Conservation (phyloP, 2,888 invertebrate genomes). For the Diploptera punctata region DNA sequence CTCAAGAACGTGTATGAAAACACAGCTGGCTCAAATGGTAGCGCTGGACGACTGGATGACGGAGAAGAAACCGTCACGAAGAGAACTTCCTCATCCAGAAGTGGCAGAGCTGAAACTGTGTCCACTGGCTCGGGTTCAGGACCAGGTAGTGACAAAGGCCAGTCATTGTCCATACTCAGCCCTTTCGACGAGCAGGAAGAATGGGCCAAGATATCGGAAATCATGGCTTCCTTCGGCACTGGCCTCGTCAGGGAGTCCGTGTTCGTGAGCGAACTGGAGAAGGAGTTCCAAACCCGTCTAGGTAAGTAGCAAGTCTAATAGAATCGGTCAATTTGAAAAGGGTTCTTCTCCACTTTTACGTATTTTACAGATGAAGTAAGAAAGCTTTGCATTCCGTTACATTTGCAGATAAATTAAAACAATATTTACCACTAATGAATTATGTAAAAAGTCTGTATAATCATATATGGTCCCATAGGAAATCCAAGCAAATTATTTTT, state of each 20-base stretch:
- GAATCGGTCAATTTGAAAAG: too few relatives aligned
- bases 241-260: slow-evolving; percentile 79
- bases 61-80: slow-evolving; percentile 45
- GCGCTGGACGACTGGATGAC: slow-evolving; percentile 43
- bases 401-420: neutral
- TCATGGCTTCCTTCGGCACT: slow-evolving; percentile 93
- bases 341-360: neutral
- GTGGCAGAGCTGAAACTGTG: slow-evolving; percentile 50
- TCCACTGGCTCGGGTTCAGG: slow-evolving; percentile 50
- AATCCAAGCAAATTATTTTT: too few relatives aligned
- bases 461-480: too few relatives aligned
- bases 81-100: slow-evolving; percentile 53
- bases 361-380: neutral
- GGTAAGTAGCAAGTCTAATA: slow-evolving; percentile 53
- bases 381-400: neutral
- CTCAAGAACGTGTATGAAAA: slow-evolving; percentile 75
- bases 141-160: slow-evolving; percentile 53
- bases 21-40: slow-evolving; percentile 49
- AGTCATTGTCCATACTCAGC: slow-evolving; percentile 70
- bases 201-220: slow-evolving; percentile 96
- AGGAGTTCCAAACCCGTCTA: slow-evolving; percentile 76
- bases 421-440: too few relatives aligned
- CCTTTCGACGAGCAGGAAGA: slow-evolving; percentile 95
- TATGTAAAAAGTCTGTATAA: too few relatives aligned
- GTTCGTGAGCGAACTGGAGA: slow-evolving; percentile 78